A percentile compares a stretch with the other conserved stretches of the same genome.
These are phyloP conservation scores for Mallotus villosus DNA, from an alignment of 2,797 vertebrate species.

Conservation along the genomic window DNA sequence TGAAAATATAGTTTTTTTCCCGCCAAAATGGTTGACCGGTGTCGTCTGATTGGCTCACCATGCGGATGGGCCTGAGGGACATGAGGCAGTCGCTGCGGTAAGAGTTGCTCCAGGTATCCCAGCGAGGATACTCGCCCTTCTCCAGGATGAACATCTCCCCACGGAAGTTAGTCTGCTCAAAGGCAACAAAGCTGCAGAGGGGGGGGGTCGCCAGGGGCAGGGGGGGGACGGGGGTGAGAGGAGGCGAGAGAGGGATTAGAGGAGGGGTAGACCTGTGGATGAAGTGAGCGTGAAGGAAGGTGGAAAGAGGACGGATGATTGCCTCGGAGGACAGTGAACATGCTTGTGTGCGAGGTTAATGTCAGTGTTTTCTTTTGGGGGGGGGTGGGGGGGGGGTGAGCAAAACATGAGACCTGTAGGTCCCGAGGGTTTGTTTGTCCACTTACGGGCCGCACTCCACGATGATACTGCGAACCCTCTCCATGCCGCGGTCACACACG, in stretches of 20 bases:
- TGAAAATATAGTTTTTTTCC: neutral
- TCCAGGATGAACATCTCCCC: constrained; percentile 98
- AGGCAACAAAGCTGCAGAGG: constrained; percentile 88
- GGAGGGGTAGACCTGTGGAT: neutral
- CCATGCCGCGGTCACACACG: constrained; percentile 86
- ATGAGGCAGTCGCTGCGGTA: constrained; percentile 92
- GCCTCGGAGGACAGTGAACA: neutral
- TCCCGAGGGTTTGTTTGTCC: constrained; percentile 16
- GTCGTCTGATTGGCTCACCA: constrained; percentile 70
- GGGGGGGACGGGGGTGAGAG: constrained; percentile 1
- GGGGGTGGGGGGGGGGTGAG: constrained; percentile 16
- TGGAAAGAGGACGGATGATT: neutral
- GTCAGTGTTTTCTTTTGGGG: neutral
- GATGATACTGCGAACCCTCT: constrained; percentile 89
- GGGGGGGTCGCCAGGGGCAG: constrained; percentile 30
- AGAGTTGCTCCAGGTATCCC: constrained; percentile 98
- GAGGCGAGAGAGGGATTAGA: constrained; percentile 36
- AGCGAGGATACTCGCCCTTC: constrained; percentile 96
- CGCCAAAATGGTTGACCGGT: neutral
- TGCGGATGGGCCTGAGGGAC: constrained; percentile 90
- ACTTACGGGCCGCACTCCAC: constrained; percentile 94
- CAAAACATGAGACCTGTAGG: neutral
- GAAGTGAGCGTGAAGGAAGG: neutral
- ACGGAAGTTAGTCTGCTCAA: constrained; percentile 92
- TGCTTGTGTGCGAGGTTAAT: neutral